phyloP scores from a whole-genome alignment of 2,797 vertebrate species.

The Mormyrus hasselquistii region DNA sequence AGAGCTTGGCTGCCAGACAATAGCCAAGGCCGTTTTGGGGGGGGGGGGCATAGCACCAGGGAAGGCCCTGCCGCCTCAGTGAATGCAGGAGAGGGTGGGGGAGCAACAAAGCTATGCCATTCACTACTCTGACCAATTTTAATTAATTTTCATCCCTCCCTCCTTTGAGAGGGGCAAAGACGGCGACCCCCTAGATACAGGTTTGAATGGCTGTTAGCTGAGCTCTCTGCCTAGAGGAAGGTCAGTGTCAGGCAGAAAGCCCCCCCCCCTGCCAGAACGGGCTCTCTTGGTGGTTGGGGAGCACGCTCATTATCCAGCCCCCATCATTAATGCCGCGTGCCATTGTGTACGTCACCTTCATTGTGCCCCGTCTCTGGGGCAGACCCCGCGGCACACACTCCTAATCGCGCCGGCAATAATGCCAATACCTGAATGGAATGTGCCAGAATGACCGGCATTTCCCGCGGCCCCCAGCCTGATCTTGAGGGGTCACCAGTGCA shows the following conservation, averaged over 20 bases:
- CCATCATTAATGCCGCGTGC: constrained; percentile 42
- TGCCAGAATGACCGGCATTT: background rate
- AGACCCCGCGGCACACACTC: background rate
- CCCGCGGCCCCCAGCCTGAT: too few species aligned
- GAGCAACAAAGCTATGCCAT: constrained; percentile 77
- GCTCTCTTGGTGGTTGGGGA: background rate
- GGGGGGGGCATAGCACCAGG: constrained; percentile 59
- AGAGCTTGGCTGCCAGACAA: constrained; percentile 83
- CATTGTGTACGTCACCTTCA: constrained; percentile 55
- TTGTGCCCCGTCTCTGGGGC: background rate
- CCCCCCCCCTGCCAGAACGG: background rate
- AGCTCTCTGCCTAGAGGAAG: constrained; percentile 53
- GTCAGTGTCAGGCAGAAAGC: constrained; percentile 42
- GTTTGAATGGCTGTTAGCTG: constrained; percentile 58
- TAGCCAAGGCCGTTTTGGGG: constrained; percentile 57
- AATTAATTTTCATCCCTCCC: constrained; percentile 97
- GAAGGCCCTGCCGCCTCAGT: constrained; percentile 84
- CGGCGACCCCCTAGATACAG: constrained; percentile 59
- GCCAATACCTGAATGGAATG: constrained; percentile 7
- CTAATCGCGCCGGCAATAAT: constrained; percentile 6
- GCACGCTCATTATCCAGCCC: constrained; percentile 59
- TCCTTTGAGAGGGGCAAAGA: constrained; percentile 68
- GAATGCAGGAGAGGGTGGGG: constrained; percentile 67
- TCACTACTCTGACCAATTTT: constrained; percentile 86
- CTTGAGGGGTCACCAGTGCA: background rate